Base-by-base conservation (phyloP, 35 echinoderm and acorn worm genomes). In the Holothuria glaberrima region DNA sequence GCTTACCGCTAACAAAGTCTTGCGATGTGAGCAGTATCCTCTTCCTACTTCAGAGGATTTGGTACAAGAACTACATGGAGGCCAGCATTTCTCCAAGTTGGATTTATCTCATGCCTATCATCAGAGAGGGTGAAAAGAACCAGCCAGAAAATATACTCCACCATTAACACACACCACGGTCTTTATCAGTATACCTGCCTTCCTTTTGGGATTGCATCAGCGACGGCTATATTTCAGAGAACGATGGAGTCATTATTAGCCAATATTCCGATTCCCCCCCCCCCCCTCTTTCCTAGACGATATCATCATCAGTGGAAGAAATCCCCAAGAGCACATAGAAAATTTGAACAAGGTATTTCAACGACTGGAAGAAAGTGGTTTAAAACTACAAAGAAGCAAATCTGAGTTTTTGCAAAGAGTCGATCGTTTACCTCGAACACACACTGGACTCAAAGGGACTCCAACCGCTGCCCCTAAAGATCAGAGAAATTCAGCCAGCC, bases 1-100 rank as follows among this genome's bases (percentile, higher is more conserved):
- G 30, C 58, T 91, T 3, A 88, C 89, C 6, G 36, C 56, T 2
- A 94, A 90, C 57, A 82, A 73, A 61, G 64, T 85, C 22, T 38
- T 94, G 12, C 27, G 58, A n/a, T 41, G 63, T 24, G 94, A 92
- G 74, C 71, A 92, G 48, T 89, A 95, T 65, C 90, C 86, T 14
- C 52, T 95, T 32, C 90, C 78, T 22, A 84, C 46, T 1, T 58
- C 89, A 14, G 68, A 95, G 18, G 90, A 89, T 57, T 28, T 95
- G 7, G 5, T 95, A 9, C 68, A 87, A 44, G 60, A 85, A 6
- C 68, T 80, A 0, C 52, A 71, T 62, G 81, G 71, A 22, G 91
- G 80, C 25, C 62, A 88, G 48, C 34, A 87, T 9, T 96, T 86
- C 52, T 54, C 50, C 12, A 93, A 86, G 26, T 33, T 91, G 18